Percentiles rank a stretch among this genome's conserved stretches.
These are phyloP conservation scores for Drosophila neonasuta DNA, from an alignment of 2,888 invertebrate species.

Conservation along the genomic window DNA sequence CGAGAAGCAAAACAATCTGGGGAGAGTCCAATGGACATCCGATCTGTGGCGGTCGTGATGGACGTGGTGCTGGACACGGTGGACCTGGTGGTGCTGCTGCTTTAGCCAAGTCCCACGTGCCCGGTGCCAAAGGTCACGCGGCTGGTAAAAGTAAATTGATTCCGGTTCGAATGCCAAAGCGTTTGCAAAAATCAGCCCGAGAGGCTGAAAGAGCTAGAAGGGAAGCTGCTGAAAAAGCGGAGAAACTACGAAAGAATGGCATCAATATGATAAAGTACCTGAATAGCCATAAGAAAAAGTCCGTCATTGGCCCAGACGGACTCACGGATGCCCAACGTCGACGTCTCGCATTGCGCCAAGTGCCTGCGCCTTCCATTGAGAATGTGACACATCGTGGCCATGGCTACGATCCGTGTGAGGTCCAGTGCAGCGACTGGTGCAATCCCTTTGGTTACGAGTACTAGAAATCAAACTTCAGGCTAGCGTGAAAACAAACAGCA, in stretches of 20 bases:
- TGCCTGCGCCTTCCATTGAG: constrained; percentile 57
- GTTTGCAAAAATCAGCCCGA: constrained; percentile 21
- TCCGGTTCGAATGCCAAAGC: constrained; percentile 36
- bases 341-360: constrained; percentile 41
- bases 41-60: not conserved
- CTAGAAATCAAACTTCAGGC: not conserved
- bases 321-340: constrained; percentile 50
- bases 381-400: constrained; percentile 62
- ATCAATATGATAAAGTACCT: constrained; percentile 13
- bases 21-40: constrained; percentile 14
- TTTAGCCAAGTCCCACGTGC: constrained; percentile 17
- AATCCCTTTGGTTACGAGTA: constrained; percentile 4
- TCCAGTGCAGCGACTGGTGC: constrained; percentile 3
- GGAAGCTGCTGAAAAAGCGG: not conserved
- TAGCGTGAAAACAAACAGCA: not conserved
- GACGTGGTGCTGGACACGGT: not conserved
- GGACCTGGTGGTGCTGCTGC: constrained; percentile 15
- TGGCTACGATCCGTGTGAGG: constrained; percentile 42
- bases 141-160: constrained; percentile 19
- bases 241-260: constrained; percentile 7
- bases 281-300: not conserved
- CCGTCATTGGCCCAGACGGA: constrained; percentile 49
- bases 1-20: constrained; percentile 14
- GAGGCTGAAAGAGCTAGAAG: constrained; percentile 27
- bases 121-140: constrained; percentile 12